phyloP scores from a whole-genome alignment of 2,888 invertebrate species.

The Drosophila lacicola region DNA sequence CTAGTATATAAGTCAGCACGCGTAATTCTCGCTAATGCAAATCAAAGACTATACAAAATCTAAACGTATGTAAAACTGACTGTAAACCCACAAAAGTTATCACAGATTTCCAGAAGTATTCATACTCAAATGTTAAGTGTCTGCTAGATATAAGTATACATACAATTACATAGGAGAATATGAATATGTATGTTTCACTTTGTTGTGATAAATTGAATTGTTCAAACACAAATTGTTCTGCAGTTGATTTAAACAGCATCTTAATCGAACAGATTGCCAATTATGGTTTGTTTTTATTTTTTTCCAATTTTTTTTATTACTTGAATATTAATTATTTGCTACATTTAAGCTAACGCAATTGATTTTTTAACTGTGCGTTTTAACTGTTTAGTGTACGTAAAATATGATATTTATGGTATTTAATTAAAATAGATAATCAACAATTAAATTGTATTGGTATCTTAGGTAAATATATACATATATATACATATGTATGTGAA shows the following conservation, averaged over 20 bases:
- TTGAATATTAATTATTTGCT: not conserved
- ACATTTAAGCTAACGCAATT: not conserved
- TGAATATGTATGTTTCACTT: slow-evolving; percentile 47
- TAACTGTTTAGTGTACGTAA: slow-evolving; percentile 32
- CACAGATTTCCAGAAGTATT: slow-evolving; percentile 10
- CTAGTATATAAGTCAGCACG: slow-evolving; percentile 33
- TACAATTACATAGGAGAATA: slow-evolving; percentile 18
- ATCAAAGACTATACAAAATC: slow-evolving; percentile 51
- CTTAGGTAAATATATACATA: slow-evolving; percentile 60
- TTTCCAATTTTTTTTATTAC: not conserved
- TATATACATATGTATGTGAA: slow-evolving; percentile 27
- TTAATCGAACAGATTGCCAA: not conserved
- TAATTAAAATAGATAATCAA: slow-evolving; percentile 72
- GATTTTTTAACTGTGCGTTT: slow-evolving; percentile 17
- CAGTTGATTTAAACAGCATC: slow-evolving; percentile 25
- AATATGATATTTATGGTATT: slow-evolving; percentile 51
- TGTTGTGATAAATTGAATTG: slow-evolving; percentile 68
- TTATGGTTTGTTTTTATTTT: not conserved
- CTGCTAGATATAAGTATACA: slow-evolving; percentile 26
- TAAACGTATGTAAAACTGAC: slow-evolving; percentile 43
- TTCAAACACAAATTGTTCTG: slow-evolving; percentile 33
- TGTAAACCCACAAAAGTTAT: slow-evolving; percentile 30
- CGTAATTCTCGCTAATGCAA: slow-evolving; percentile 38
- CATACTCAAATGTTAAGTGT: slow-evolving; percentile 24
- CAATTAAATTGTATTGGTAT: slow-evolving; percentile 73